These are phyloP conservation scores for Himantopus leucocephalus DNA, from an alignment of 2,113 vertebrate species.

Conservation along the genomic window DNA sequence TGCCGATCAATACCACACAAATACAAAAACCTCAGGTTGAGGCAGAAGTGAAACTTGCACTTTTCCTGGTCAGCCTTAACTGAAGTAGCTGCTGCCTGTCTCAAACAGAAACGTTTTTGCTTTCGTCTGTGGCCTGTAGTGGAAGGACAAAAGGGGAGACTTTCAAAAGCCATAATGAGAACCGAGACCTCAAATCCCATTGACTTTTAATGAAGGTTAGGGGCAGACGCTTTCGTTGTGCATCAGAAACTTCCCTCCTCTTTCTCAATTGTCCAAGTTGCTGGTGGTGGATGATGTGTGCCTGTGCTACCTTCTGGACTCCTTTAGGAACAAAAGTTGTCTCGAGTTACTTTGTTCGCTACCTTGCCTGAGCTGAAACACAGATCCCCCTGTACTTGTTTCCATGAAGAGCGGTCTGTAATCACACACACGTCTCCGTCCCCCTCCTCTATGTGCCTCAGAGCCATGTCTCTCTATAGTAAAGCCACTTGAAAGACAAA, in stretches of 20 bases:
- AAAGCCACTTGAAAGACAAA: background rate
- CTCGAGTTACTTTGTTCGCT: background rate
- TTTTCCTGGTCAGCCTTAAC: background rate
- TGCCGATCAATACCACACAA: rapidly evolving
- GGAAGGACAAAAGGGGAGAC: background rate
- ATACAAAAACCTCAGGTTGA: background rate
- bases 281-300: background rate
- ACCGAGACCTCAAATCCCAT: background rate
- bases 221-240: background rate
- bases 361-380: background rate
- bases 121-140: background rate
- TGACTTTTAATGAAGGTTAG: conserved; percentile 37
- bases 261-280: background rate
- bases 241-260: background rate
- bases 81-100: background rate
- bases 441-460: background rate
- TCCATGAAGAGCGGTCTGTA: background rate
- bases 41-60: rapidly evolving
- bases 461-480: background rate
- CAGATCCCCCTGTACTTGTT: background rate
- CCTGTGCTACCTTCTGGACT: background rate
- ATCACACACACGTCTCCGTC: background rate
- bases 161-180: conserved; percentile 7
- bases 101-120: background rate
- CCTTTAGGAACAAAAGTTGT: background rate